Base-by-base conservation (phyloP, 1,140 invertebrate species). In the Euura saliciscinereae region DNA sequence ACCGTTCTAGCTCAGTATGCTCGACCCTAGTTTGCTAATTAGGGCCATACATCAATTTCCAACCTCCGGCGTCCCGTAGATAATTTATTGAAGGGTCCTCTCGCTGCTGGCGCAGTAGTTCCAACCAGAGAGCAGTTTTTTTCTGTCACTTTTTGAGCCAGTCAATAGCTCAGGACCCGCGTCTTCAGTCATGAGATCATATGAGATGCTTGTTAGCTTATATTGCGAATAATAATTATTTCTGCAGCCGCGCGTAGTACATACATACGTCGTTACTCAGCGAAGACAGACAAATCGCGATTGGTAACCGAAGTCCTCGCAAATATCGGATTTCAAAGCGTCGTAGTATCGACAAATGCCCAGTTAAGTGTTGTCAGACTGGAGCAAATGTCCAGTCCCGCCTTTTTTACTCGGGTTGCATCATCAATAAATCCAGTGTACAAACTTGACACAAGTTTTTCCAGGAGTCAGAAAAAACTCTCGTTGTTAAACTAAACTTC, bases 241-340 rank as follows among this genome's bases (percentile, higher is more conserved):
- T 28, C 28, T 28, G 28, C 8, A 59, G 8, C 13, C 13, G 51
- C 10, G 8, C 51, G 51, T 11, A 59, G 13, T 59, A 6, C 13
- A 59, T n/a, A 59, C 51, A 8, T 59, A 59, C 3, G 8, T 59
- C 51, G 2, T 59, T 59, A n/a, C n/a, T n/a, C 51, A 59, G 51
- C 5, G 51, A 59, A 59, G 51, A 59, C 13, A 59, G 51, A 59
- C 51, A 59, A 8, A 59, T 59, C 13, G 51, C 51, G 51, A 59
- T 59, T 11, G 28, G 28, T n/a, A 59, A n/a, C 51, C 10, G 5
- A 59, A 59, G 3, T 4, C 51, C 51, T 59, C 10, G 51, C 51
- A 59, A 59, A 59, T 59, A 59, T 6, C 51, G 51, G 13, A 59
- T 59, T 59, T 59, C 51, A 59, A 59, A n/a, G 51, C 51, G 51